Base-by-base conservation (phyloP, 2,113 vertebrate species). In the Etheostoma cragini region DNA sequence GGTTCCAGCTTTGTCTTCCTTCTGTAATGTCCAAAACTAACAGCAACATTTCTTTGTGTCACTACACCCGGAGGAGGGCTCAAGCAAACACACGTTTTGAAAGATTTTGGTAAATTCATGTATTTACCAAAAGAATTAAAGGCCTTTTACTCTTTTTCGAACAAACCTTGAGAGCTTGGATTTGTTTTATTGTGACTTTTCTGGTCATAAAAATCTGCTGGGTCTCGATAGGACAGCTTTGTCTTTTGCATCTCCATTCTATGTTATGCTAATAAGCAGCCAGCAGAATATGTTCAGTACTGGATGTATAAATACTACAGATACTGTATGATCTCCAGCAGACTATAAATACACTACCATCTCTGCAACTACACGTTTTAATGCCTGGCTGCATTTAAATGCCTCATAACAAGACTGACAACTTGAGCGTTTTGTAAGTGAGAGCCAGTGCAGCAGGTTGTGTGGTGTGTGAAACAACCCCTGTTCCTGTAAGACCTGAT, bases 401-500 rank as follows among this genome's bases (percentile, higher is more conserved):
- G 6, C 45, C 72, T 75, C 57, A 83, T 49, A 86, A 92, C 88
- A 66, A 88, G 88, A 83, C 68, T 7, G 72, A 87, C 89, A 71
- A 80, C 82, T 87, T 72, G 21, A 54, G 42, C 12, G 17, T 47
- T 64, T 71, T 63, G 72, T 67, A 49, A 2, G 30, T 30, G 30
- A 77, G 72, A 91, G 83, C 91, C 90, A 89, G 93, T 85, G 82
- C 84, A 90, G 91, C 92, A 91, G 93, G 93, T 93, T 94, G 88
- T 73, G 91, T 88, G n/a, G 70, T 16, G 66, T 84, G 57, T 86
- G 76, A 83, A 88, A 87, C 84, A 82, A 87, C 75, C 61, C 76
- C 87, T 74, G 72, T 94, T 94, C 93, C 94, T 90, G 94, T 91
- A 93, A 93, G 90, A 93, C 93, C 90, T 91, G 94, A 89, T 93